Base-by-base conservation (phyloP, 1,140 invertebrate species). In the Papilio polytes region DNA sequence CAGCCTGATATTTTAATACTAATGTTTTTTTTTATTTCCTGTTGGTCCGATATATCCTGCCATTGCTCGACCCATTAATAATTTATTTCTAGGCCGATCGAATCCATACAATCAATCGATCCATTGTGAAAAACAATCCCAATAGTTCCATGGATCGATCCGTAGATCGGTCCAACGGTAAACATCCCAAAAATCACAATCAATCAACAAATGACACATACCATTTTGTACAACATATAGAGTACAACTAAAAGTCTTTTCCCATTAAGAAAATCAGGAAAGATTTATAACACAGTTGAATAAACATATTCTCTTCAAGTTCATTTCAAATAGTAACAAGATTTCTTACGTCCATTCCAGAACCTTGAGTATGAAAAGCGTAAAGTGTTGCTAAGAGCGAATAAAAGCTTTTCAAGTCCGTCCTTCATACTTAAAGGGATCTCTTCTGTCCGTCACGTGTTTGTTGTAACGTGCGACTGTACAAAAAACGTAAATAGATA, bases 361-460 rank as follows among this genome's bases (percentile, higher is more conserved):
- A 31, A 66, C 63, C 63, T 31, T 66, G 63, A 66, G 63, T 15
- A 66, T 66, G 26, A 66, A 66, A 66, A 66, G 26, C 26, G 63
- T 70, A 70, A 70, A 70, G 63, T 70, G 63, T 70, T 70, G 26
- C 63, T 70, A 70, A 70, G 63, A 70, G 63, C 26, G 63, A 31
- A 70, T 70, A 70, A 70, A 70, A 70, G 63, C 63, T 70, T 70
- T 70, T 15, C 22, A 70, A 31, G 59, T 70, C 26, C 63, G 26
- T 36, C 63, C 63, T 70, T 70, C 63, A 41, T 70, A 15, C 63
- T 8, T 31, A 31, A 31, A 70, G 26, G 63, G 15, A 70, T 36
- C 9, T 63, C 3, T 22, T 59, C 59, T 63, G 56, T 63, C 59
- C 6, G 63, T 70, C 63, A 70, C 26, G 63, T 70, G 63, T 70